Evolutionary conservation across 30 jellyfish, hydroid and myxozoan species (phyloP), one percentile per base, ranked within the genome.

Genomic region (Aurelia sp.): DNA sequence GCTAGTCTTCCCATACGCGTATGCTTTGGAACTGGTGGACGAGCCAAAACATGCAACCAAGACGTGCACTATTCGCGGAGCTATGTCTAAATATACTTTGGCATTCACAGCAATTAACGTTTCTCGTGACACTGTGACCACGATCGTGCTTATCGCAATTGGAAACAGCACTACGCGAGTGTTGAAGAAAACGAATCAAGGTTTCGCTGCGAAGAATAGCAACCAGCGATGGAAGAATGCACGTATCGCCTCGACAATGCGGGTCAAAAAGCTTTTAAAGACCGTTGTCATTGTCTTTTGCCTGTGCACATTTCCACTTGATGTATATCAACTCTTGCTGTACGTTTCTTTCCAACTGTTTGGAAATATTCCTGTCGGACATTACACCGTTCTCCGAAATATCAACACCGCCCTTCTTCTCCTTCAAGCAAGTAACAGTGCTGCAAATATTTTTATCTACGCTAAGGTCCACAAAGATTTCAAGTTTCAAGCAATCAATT

Each of bases 381-480:
- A n/a, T 18, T 82, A 69, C 70, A 18, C n/a, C 35, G 59, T 71
- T 18, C n/a, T 71, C 22, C 86, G 81, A 21, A 82, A 41, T 10
- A 23, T 71, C 23, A 82, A 82, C 74, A 44, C 92, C 33, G 62
- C 22, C 9, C 57, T 82, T 22, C 22, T 18, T 58, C 66, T 82
- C 8, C 51, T 82, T 50, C 92, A 82, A 61, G 72, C 86, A 53
- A 71, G 77, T 47, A 82, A 82, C 55, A 69, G 86, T 47, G 86
- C 86, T 23, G 82, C 79, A 6, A 82, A 82, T 27, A 61, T 82
- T 23, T 60, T 82, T 72, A 71, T 82, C 18, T 82, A 82, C 48
- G 73, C 86, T 3, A 53, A 67, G 44, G 55, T 40, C 72, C 82
- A 82, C 58, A 64, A 82, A 71, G 82, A 70, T 57, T 82, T 82